phyloP scores from a whole-genome alignment of 2,113 vertebrate genomes.

The Cariama cristata region DNA sequence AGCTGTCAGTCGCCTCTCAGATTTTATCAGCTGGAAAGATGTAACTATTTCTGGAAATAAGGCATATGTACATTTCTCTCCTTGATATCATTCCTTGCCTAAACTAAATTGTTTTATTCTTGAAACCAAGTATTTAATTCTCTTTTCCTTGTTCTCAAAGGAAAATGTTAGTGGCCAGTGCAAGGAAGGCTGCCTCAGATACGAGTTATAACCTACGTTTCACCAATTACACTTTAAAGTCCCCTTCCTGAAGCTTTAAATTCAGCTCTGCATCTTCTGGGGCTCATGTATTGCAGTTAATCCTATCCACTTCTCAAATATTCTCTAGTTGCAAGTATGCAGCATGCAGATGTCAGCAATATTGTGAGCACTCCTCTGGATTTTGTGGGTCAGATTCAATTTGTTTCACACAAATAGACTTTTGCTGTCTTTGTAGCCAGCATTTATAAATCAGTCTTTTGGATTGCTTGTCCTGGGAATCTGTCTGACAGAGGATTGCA shows the following conservation, averaged over 20 bases:
- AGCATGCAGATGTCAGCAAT: background rate
- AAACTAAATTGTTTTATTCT: background rate
- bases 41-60: background rate
- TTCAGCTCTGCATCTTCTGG: background rate
- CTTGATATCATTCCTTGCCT: background rate
- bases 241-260: background rate
- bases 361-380: background rate
- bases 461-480: background rate
- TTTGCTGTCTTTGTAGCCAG: background rate
- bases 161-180: background rate
- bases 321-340: background rate
- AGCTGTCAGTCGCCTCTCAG: background rate
- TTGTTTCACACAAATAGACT: background rate
- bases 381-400: background rate
- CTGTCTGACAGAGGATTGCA: background rate
- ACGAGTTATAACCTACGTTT: background rate
- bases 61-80: background rate
- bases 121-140: background rate
- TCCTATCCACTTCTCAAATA: background rate
- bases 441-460: background rate
- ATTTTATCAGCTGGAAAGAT: background rate
- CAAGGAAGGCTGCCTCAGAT: background rate
- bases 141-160: background rate
- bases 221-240: background rate
- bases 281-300: background rate